These are phyloP conservation scores for Apistogramma diplotaenia DNA, from an alignment of 2,113 vertebrate genomes.

Conservation along the genomic window DNA sequence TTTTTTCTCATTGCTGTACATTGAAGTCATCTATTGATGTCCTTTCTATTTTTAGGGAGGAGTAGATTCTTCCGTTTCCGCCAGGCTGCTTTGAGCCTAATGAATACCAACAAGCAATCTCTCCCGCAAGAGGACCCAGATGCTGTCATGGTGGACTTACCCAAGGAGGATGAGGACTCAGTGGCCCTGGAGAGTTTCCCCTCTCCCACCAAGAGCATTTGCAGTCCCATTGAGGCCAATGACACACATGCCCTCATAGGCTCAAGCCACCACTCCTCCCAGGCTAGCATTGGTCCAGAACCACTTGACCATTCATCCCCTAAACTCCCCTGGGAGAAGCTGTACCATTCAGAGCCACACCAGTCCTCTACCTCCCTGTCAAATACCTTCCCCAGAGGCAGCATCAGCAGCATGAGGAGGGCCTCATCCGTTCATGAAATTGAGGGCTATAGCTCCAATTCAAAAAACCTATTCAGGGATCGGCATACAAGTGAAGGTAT, in stretches of 20 bases:
- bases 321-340: conserved; percentile 86
- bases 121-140: conserved; percentile 97
- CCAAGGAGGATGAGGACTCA: conserved; percentile 88
- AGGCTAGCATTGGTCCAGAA: conserved; percentile 83
- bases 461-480: conserved; percentile 88
- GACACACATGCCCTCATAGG: conserved; percentile 93
- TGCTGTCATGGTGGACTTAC: conserved; percentile 90
- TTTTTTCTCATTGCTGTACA: not conserved
- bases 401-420: conserved; percentile 89
- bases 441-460: conserved; percentile 87
- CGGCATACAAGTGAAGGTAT: conserved; percentile 92
- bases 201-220: conserved; percentile 90
- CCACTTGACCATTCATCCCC: conserved; percentile 94
- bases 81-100: conserved; percentile 86
- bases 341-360: conserved; percentile 84
- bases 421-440: conserved; percentile 97
- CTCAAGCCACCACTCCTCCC: conserved; percentile 86
- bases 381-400: conserved; percentile 89
- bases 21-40: not conserved
- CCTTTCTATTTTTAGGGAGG: conserved; percentile 53
- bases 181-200: conserved; percentile 91
- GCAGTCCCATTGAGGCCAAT: conserved; percentile 87
- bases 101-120: conserved; percentile 92
- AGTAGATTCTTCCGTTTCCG: conserved; percentile 93
- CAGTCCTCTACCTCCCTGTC: conserved; percentile 86